phyloP scores from a whole-genome alignment of 1,140 invertebrate genomes.

The Aradophagus sp. region DNA sequence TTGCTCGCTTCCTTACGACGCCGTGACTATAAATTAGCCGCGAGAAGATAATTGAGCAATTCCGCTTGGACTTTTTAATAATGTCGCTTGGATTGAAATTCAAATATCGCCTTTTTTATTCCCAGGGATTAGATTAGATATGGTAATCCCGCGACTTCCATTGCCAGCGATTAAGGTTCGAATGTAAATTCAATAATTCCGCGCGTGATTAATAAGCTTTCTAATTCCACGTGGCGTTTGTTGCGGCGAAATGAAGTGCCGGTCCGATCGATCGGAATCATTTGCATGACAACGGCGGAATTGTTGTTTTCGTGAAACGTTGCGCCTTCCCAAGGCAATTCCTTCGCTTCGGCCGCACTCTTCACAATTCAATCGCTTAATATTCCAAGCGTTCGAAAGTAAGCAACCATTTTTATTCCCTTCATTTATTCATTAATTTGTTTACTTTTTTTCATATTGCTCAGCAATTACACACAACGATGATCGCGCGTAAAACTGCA shows the following conservation, averaged over 20 bases:
- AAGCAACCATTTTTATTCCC: too few species aligned
- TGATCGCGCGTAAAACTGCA: too few species aligned
- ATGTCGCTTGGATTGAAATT: slow-evolving; percentile 42
- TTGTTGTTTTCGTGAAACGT: slow-evolving; percentile 7
- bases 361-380: too few species aligned
- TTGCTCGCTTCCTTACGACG: slow-evolving; percentile 6
- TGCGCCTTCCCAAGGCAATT: too few species aligned
- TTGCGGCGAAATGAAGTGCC: slow-evolving; percentile 27
- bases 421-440: too few species aligned
- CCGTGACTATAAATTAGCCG: slow-evolving; percentile 15
- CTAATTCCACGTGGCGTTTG: slow-evolving; percentile 27
- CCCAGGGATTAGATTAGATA: slow-evolving; percentile 43
- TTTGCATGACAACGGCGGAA: slow-evolving; percentile 23
- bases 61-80: slow-evolving; percentile 34
- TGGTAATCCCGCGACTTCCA: slow-evolving; percentile 37
- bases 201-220: slow-evolving; percentile 44
- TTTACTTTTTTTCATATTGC: too few species aligned
- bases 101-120: slow-evolving; percentile 41
- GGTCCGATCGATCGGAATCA: slow-evolving; percentile 1
- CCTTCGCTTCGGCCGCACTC: too few species aligned
- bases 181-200: slow-evolving; percentile 51
- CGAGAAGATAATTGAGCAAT: slow-evolving; percentile 44
- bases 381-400: too few species aligned
- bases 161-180: slow-evolving; percentile 28
- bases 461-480: too few species aligned